Percentiles rank a stretch among this genome's conserved stretches.
Evolutionary conservation across 2,797 vertebrate species (phyloP).

Genomic region (Peromyscus nudipes): DNA sequence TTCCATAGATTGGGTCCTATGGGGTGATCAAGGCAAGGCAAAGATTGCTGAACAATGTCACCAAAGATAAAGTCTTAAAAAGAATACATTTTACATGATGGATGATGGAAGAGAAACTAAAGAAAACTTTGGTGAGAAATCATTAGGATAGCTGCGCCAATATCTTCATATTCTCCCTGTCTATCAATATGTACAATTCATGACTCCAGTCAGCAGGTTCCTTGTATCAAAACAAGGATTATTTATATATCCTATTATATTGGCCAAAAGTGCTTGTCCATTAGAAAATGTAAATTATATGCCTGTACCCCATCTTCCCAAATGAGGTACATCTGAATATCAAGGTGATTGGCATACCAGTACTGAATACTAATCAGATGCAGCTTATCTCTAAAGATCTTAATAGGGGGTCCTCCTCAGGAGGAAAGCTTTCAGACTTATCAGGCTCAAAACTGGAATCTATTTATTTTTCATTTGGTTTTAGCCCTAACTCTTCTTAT

Average conservation of each 20-base stretch:
- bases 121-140: constrained; percentile 28
- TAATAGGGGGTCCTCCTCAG: constrained; percentile 58
- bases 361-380: constrained; percentile 58
- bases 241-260: neutral
- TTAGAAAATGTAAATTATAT: neutral
- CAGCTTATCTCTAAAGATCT: constrained; percentile 71
- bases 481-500: constrained; percentile 53
- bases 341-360: constrained; percentile 52
- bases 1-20: neutral
- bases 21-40: neutral
- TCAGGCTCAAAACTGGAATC: constrained; percentile 38
- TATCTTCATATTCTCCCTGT: neutral
- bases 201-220: neutral
- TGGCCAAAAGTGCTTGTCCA: neutral
- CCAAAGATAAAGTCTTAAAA: neutral
- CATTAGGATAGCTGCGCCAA: neutral
- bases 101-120: neutral
- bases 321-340: constrained; percentile 24
- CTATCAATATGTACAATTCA: neutral
- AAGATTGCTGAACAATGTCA: neutral
- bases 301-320: neutral
- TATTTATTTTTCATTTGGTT: constrained; percentile 73
- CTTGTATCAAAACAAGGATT: constrained; percentile 36
- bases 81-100: neutral
- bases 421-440: constrained; percentile 71